Evolutionary conservation across 2,888 invertebrate species (phyloP).

Genomic region (Anoncus sp.): DNA sequence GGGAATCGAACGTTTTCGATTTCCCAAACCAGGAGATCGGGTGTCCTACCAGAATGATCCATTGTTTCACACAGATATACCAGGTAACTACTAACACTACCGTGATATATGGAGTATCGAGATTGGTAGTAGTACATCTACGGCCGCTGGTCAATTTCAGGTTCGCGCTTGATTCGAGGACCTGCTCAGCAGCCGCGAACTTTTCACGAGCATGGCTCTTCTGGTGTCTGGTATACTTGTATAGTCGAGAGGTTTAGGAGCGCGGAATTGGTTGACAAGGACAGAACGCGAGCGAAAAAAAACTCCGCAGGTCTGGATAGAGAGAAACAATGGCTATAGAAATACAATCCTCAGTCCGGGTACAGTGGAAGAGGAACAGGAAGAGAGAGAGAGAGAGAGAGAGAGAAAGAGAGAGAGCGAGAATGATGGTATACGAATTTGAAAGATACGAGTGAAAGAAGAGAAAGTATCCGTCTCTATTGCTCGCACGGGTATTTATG

Average conservation of each 20-base stretch:
- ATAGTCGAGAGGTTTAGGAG: constrained; percentile 9
- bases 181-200: constrained; percentile 46
- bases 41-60: constrained; percentile 72
- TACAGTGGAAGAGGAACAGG: constrained; percentile 5
- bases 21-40: constrained; percentile 68
- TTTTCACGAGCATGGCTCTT: constrained; percentile 48
- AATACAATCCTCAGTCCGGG: constrained; percentile 22
- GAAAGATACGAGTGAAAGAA: constrained; percentile 31
- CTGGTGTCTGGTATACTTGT: background rate
- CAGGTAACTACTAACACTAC: background rate
- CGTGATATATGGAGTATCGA: constrained; percentile 9
- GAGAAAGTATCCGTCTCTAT: constrained; percentile 1
- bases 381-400: constrained; percentile 15
- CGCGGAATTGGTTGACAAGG: constrained; percentile 33
- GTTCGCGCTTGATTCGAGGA: constrained; percentile 47
- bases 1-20: constrained; percentile 71
- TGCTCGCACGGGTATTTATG: constrained; percentile 18
- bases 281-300: constrained; percentile 4
- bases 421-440: constrained; percentile 27
- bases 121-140: constrained; percentile 45
- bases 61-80: constrained; percentile 64
- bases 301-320: constrained; percentile 19
- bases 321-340: constrained; percentile 27
- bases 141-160: constrained; percentile 46
- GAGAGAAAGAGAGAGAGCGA: constrained; percentile 9